These are phyloP conservation scores for Okapia johnstoni DNA, from an alignment of 2,113 vertebrate genomes.

Conservation along the genomic window DNA sequence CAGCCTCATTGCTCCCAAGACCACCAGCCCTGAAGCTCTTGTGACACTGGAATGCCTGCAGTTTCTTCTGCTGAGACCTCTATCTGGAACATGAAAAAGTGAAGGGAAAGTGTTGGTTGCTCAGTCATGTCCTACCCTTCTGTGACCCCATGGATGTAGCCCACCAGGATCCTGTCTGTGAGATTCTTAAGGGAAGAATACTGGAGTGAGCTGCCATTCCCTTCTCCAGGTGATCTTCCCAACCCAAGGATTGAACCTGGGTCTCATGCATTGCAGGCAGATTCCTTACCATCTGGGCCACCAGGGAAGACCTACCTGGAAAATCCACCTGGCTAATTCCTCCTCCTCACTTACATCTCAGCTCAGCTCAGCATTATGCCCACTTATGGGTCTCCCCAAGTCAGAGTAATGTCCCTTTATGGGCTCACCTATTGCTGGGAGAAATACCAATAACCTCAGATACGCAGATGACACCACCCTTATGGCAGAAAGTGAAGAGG, in stretches of 20 bases:
- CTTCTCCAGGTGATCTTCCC: background rate
- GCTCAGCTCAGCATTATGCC: rapidly evolving
- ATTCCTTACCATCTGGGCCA: background rate
- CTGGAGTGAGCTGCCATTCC: background rate
- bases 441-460: background rate
- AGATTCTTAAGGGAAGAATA: background rate
- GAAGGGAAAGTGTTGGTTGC: background rate
- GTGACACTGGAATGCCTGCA: rapidly evolving
- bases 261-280: background rate
- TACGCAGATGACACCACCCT: background rate
- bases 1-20: background rate
- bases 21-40: background rate
- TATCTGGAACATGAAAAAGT: background rate
- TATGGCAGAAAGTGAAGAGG: background rate
- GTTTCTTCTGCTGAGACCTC: background rate
- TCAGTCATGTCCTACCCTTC: background rate
- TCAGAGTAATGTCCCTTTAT: background rate
- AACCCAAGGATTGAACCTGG: background rate
- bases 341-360: background rate
- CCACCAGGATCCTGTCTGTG: background rate
- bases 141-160: background rate
- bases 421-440: background rate
- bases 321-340: background rate
- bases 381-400: background rate
- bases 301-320: background rate